Evolutionary conservation across 1,140 invertebrate genomes (phyloP), one percentile per base, ranked within the genome.

Genomic region (Thrips palmi): DNA sequence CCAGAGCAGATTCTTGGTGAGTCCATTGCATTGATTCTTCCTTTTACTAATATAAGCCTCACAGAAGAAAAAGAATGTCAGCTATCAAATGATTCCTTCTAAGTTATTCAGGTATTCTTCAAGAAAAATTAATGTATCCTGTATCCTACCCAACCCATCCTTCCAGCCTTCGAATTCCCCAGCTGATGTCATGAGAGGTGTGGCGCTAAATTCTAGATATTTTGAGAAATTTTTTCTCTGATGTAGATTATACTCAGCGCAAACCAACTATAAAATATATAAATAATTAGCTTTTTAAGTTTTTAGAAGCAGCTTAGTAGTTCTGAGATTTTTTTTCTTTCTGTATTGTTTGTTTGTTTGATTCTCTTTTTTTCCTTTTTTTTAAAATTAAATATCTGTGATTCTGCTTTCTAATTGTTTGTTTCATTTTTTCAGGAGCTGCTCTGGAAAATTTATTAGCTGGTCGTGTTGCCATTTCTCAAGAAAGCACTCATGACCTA

Each of bases 371-470:
- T n/a, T n/a, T n/a, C n/a, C n/a, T n/a, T 21, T 40, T 1, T 18
- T 10, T 28, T 33, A 22, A 30, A 31, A 40, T 19, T 4, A 2
- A 24, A 22, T 37, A 21, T 25, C 10, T n/a, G n/a, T n/a, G n/a
- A n/a, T n/a, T 18, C 10, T 33, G 10, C 1, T 20, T 21, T 28
- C 31, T 30, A 23, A 25, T 33, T 27, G n/a, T 28, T 29, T 40
- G 32, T 40, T 33, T 38, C 48, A 12, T 42, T 51, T 40, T 45
- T 45, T 21, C 33, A 70, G 68, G 80, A 2, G 71, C 78, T 2
- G 79, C 78, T 0, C 60, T 94, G 10, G 89, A 85, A 45, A 79
- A 76, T 33, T 62, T 97, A 27, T 94, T 88, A 1, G 67, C 70
- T 25, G 79, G 60, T 62, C 62, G 87, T 33, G 70, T 84, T 5